A percentile compares a stretch with the other conserved stretches of the same genome.
phyloP scores from a whole-genome alignment of 2,797 vertebrate species.

The Phalloptychus januarius region DNA sequence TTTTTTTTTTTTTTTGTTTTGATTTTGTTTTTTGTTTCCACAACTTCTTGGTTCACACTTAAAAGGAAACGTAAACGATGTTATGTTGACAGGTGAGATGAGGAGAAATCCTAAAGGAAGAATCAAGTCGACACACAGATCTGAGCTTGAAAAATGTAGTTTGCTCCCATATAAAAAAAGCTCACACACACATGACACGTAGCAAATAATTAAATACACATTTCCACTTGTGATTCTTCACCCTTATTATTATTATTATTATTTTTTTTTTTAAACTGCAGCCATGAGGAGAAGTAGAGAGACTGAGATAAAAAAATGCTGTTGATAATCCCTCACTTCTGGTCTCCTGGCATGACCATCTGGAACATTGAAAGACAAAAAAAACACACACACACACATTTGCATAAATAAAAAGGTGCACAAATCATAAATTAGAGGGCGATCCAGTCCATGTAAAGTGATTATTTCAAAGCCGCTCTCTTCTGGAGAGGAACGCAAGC shows the following conservation, averaged over 20 bases:
- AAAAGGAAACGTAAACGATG: not conserved
- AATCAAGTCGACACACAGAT: slow-evolving; percentile 8
- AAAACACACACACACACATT: slow-evolving; percentile 19
- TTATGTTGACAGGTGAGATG: too few relatives aligned
- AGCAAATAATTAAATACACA: slow-evolving; percentile 51
- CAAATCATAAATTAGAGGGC: slow-evolving; percentile 65
- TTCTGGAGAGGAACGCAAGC: slow-evolving; percentile 21
- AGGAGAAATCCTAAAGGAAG: not conserved
- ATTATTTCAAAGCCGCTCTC: slow-evolving; percentile 26
- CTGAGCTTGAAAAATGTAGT: slow-evolving; percentile 42
- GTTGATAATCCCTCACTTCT: slow-evolving; percentile 29
- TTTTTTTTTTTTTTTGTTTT: too few relatives aligned
- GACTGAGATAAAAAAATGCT: slow-evolving; percentile 32
- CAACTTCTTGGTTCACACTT: not conserved
- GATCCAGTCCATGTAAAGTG: slow-evolving; percentile 42
- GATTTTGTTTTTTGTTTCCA: not conserved
- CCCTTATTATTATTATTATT: slow-evolving; percentile 7
- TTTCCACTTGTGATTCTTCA: slow-evolving; percentile 34
- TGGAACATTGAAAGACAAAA: slow-evolving; percentile 11
- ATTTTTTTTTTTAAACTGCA: slow-evolving; percentile 24
- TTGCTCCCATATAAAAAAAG: slow-evolving; percentile 61
- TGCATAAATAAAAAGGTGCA: slow-evolving; percentile 63
- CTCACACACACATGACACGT: slow-evolving; percentile 55
- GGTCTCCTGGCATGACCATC: slow-evolving; percentile 31
- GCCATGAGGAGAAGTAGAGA: slow-evolving; percentile 27